Percentiles rank a stretch among this genome's conserved stretches.
phyloP scores from a whole-genome alignment of 2,113 vertebrate genomes.

The Notiomystis cincta region DNA sequence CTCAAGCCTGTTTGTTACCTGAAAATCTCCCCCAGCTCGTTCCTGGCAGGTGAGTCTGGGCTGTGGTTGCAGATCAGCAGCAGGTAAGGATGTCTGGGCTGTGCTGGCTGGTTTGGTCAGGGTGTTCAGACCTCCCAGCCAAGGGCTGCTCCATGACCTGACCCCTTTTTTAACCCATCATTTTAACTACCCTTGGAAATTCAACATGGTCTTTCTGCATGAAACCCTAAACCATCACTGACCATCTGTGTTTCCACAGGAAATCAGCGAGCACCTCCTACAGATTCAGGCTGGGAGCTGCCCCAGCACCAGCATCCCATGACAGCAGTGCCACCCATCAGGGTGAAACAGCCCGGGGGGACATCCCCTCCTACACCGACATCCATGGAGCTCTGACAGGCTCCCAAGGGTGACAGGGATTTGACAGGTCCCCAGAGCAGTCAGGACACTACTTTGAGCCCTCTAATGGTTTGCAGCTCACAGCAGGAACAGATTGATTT shows the following conservation, averaged over 20 bases:
- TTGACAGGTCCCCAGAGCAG: neutral
- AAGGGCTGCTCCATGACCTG: neutral
- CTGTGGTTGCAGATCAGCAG: neutral
- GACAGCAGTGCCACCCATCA: neutral
- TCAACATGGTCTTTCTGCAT: neutral
- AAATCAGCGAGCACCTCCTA: neutral
- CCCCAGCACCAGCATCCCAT: neutral
- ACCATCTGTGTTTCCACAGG: neutral
- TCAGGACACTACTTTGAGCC: neutral
- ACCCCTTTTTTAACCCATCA: neutral
- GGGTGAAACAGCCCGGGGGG: fast-evolving
- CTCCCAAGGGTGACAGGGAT: neutral
- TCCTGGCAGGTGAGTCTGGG: neutral
- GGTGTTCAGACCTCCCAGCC: neutral
- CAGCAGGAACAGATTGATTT: neutral
- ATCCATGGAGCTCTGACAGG: neutral
- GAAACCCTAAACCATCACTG: neutral
- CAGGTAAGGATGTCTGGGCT: neutral
- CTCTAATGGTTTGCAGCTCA: neutral
- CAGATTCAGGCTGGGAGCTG: neutral
- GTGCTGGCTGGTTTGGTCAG: neutral
- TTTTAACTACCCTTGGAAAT: neutral
- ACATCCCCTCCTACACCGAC: neutral
- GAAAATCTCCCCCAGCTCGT: neutral
- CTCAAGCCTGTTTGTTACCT: neutral